Base-by-base conservation (phyloP, 2,113 vertebrate genomes). In the Gymnogyps californianus region DNA sequence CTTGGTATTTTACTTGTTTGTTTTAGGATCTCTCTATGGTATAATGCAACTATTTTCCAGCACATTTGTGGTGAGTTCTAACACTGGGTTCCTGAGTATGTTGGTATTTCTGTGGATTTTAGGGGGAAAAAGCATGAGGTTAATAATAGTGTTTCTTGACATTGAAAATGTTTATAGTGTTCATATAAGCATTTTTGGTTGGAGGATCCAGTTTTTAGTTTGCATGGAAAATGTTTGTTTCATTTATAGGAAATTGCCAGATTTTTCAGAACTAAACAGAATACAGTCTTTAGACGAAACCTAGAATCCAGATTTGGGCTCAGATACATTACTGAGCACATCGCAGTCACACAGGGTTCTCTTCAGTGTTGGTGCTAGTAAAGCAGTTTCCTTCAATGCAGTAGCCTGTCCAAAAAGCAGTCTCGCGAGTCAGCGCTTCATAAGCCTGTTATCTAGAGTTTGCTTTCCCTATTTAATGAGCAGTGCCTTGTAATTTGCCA, bases 21-120 rank as follows among this genome's bases (percentile, higher is more conserved):
- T 97, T 98, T 69, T 97, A 99, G 99, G 99, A 54, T 99, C 99
- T 79, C 99, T 99, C 5, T 99, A 99, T 91, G 99, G 99, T 74
- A 67, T 99, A 81, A 97, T 99, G 91, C 99, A 99, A 89, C 98
- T 99, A 9, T 99, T 99, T 98, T 99, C 99, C 61, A 99, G 99
- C 96, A 99, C 99, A 6, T 28, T 99, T 93, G 99, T 99, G 97
- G 99, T 99, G 98, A 99, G 99, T 99, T 86, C 34, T 89, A 67
- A 34, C n/a, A 24, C 7, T 55, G 11, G 1, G 0, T 89, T 80
- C 55, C 18, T 57, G 29, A 54, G 20, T 51, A 26, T 13, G 9
- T 49, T 54, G 26, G 5, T 64, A 6, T 40, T 34, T n/a, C 32
- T 75, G 0, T 81, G 24, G 52, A 86, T 61, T 61, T 42, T 36